Evolutionary conservation across 2,113 vertebrate genomes (phyloP), one percentile per base, ranked within the genome.

Genomic region (Pleuronectes platessa): DNA sequence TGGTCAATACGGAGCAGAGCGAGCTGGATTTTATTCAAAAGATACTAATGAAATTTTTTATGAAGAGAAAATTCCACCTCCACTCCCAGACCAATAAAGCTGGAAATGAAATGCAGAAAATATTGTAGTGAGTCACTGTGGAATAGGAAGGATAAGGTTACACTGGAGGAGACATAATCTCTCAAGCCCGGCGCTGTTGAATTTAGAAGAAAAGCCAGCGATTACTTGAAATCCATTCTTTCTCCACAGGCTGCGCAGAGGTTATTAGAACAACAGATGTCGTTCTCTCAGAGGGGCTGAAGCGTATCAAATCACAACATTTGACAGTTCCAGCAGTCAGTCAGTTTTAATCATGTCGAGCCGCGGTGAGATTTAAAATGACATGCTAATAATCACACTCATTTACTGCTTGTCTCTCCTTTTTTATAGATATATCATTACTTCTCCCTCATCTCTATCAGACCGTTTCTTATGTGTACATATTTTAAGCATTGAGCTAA

Each of bases 11-110:
- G 31, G 63, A 79, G 83, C 5, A 14, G 76, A 77, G 69, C 18
- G 1, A 54, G 78, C 69, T 86, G 78, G 82, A 84, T 86, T 83
- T 75, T 54, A 64, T 61, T 90, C 72, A 78, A 81, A 88, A 84
- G 73, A 86, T 65, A 84, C 77, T 84, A 85, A 89, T 89, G 81
- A 89, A 27, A 83, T 80, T 85, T 85, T 89, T 93, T 84, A 91
- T 86, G 86, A 89, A 74, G 86, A 91, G 71, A 88, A 88, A 91
- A 86, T 81, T 88, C 84, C 64, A 68, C 1, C 61, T 42, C 11
- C 23, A n/a, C 73, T 76, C 83, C 72, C 71, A 79, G 77, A 56
- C 75, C 80, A 90, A 87, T 91, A 87, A 88, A 40, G 73, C 73
- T 55, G 45, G 27, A 85, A 83, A 78, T 7, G 74, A 10, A 89